Evolutionary conservation across 1,140 invertebrate species (phyloP).

Genomic region (Drosophila paulistorum): DNA sequence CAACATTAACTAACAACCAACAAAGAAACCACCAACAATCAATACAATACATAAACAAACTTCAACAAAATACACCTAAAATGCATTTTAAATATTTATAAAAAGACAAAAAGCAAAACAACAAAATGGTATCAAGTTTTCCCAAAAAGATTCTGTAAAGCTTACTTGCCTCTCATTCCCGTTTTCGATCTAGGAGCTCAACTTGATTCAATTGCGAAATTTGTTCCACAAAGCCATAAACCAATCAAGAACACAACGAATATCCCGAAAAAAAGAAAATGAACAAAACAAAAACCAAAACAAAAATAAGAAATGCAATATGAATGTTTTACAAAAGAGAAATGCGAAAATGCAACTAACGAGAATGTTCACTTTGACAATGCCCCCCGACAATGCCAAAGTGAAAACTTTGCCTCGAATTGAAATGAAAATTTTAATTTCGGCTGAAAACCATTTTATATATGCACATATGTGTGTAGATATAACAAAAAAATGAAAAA

Average conservation of each 20-base stretch:
- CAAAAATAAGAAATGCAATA: conserved; percentile 44
- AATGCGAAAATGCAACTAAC: conserved; percentile 42
- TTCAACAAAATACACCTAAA: conserved; percentile 51
- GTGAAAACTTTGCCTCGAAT: conserved; percentile 64
- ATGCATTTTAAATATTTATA: conserved; percentile 50
- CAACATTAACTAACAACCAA: conserved; percentile 79
- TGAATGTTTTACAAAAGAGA: conserved; percentile 82
- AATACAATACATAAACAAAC: conserved; percentile 48
- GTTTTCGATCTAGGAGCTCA: conserved; percentile 83
- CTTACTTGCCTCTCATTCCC: conserved; percentile 83
- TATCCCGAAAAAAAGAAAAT: conserved; percentile 19
- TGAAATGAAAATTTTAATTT: conserved; percentile 76
- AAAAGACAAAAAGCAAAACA: conserved; percentile 29
- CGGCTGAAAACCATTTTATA: conserved; percentile 41
- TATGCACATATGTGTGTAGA: neutral
- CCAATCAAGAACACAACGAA: conserved; percentile 32
- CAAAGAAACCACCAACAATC: conserved; percentile 67
- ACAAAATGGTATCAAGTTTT: conserved; percentile 82
- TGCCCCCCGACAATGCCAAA: conserved; percentile 50
- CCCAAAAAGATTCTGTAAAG: conserved; percentile 82
- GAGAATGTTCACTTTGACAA: conserved; percentile 64
- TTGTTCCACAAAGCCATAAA: conserved; percentile 77
- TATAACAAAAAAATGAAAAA: neutral
- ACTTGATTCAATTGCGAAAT: conserved; percentile 83
- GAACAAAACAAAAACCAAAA: conserved; percentile 32